Conservation (phyloP, 1,140 invertebrate genomes). For the Habropoda laboriosa region DNA sequence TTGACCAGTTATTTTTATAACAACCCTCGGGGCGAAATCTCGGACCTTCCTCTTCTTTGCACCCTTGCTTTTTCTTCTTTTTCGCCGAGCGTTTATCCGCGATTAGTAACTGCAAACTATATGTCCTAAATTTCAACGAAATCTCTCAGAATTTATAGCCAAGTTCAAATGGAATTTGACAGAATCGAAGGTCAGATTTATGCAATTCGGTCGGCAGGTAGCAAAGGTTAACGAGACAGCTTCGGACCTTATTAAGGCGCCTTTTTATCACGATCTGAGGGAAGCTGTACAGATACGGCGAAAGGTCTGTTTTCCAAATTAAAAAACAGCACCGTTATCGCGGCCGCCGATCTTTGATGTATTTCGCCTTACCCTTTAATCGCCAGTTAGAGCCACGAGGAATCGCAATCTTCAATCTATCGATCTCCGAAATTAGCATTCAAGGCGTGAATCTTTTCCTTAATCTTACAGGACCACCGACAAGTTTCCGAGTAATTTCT, state of each 20-base stretch:
- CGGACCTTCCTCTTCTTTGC: constrained; percentile 43
- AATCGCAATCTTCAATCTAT: constrained; percentile 59
- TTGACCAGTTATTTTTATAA: constrained; percentile 58
- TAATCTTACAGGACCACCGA: constrained; percentile 38
- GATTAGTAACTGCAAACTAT: constrained; percentile 24
- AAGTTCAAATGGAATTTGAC: neutral
- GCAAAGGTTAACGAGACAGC: constrained; percentile 59
- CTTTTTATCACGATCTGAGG: constrained; percentile 58
- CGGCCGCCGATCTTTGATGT: constrained; percentile 28
- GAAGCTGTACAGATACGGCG: constrained; percentile 10
- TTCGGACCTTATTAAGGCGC: constrained; percentile 46
- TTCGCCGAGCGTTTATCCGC: constrained; percentile 25
- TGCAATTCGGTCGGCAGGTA: constrained; percentile 24
- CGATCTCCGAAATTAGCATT: constrained; percentile 73
- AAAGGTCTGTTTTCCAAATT: constrained; percentile 68
- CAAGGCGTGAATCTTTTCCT: constrained; percentile 65
- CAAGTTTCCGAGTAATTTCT: constrained; percentile 38
- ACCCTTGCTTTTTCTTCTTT: constrained; percentile 42
- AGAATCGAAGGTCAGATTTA: constrained; percentile 39
- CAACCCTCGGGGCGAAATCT: constrained; percentile 15
- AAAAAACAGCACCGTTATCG: constrained; percentile 62
- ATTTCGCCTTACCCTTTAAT: constrained; percentile 52
- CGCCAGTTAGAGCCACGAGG: constrained; percentile 55
- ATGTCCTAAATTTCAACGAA: neutral
- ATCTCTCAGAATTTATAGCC: neutral